phyloP scores from a whole-genome alignment of 2,113 vertebrate genomes.

The Actinemys pallida region DNA sequence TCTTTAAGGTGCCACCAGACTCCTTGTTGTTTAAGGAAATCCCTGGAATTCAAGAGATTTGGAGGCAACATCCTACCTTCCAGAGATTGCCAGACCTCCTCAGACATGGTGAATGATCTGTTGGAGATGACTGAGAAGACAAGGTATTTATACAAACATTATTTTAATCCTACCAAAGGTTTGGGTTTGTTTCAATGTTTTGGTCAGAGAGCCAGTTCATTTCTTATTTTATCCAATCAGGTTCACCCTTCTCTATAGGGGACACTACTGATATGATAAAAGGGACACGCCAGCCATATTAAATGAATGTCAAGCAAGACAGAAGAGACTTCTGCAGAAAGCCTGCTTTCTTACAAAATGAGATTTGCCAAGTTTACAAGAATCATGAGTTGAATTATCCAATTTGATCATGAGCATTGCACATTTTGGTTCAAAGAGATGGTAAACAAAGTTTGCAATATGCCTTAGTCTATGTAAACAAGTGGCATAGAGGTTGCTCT shows the following conservation, averaged over 20 bases:
- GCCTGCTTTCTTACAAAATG: background rate
- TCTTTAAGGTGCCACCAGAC: too few relatives aligned
- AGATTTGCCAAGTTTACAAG: background rate
- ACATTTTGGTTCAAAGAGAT: background rate
- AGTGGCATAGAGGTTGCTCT: background rate
- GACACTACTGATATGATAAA: background rate
- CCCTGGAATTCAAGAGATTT: background rate
- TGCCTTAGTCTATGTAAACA: background rate
- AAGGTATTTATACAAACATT: background rate
- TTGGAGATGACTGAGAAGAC: background rate
- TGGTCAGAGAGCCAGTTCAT: background rate
- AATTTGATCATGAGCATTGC: background rate
- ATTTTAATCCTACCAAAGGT: background rate
- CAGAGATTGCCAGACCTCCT: background rate
- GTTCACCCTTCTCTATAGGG: background rate
- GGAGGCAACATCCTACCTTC: background rate
- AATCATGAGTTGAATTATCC: background rate
- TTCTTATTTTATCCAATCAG: background rate
- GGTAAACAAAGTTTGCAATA: background rate
- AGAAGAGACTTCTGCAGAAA: slow-evolving; percentile 19
- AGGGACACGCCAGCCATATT: background rate
- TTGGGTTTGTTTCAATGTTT: background rate
- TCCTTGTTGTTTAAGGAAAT: background rate
- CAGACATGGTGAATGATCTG: background rate
- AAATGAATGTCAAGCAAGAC: background rate